phyloP scores from a whole-genome alignment of 2,888 invertebrate species.

The Apotomis capreana region DNA sequence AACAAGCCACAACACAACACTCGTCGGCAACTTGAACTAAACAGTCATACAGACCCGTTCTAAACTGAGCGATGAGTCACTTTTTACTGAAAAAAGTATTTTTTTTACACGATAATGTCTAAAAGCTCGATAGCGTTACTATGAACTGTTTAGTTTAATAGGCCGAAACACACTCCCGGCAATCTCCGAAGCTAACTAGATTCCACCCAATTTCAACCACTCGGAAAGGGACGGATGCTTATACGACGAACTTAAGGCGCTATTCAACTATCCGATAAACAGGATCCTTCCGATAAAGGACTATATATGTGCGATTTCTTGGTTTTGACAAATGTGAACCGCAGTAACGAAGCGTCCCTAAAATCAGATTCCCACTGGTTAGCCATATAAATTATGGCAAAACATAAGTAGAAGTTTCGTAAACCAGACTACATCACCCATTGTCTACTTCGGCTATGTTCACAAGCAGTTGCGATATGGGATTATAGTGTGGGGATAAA shows the following conservation, averaged over 20 bases:
- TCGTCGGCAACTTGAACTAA: neutral
- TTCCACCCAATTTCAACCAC: constrained; percentile 1
- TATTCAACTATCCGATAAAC: constrained; percentile 10
- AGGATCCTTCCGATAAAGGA: neutral
- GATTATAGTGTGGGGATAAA: neutral
- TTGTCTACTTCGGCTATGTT: neutral
- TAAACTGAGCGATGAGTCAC: too few species aligned
- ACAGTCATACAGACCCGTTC: neutral
- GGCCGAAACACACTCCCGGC: constrained; percentile 11
- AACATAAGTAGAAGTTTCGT: too few species aligned
- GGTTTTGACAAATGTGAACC: too few species aligned
- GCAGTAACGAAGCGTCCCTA: neutral
- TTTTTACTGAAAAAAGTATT: too few species aligned
- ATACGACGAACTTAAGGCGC: constrained; percentile 18
- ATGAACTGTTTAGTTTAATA: constrained; percentile 1
- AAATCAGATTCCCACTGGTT: neutral
- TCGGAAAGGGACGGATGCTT: constrained; percentile 23
- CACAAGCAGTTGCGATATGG: neutral
- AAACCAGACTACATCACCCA: neutral
- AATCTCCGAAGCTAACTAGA: neutral
- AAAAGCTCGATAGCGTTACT: too few species aligned
- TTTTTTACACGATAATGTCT: too few species aligned
- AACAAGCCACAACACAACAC: constrained; percentile 43
- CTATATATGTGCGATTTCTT: too few species aligned
- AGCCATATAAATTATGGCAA: too few species aligned